These are phyloP conservation scores for Actinia equina DNA, from an alignment of 64 coral and sea anemone genomes.

Conservation along the genomic window DNA sequence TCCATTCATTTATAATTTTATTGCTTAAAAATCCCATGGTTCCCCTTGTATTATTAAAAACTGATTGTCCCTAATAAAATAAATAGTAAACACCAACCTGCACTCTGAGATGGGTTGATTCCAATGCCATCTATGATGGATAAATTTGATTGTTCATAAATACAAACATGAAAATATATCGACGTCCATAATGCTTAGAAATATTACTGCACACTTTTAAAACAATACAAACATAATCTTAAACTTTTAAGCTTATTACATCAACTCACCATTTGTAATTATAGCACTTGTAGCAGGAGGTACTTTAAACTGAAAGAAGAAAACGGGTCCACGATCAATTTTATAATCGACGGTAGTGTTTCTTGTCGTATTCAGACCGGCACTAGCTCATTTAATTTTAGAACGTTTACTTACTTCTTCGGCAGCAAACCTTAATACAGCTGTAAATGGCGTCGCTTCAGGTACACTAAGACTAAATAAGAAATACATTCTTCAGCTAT, in stretches of 20 bases:
- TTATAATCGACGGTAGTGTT: not conserved
- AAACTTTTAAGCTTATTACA: not conserved
- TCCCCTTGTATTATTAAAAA: no score
- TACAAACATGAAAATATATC: not conserved
- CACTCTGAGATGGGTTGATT: conserved; percentile 98
- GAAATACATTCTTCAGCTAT: not conserved
- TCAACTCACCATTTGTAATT: conserved; percentile 94
- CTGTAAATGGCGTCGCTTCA: conserved; percentile 90
- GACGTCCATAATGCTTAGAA: no score
- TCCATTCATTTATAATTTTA: no score
- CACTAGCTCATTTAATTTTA: not conserved
- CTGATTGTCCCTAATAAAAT: not conserved
- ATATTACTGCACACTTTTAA: no score
- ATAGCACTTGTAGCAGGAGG: conserved; percentile 97
- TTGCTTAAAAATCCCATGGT: no score
- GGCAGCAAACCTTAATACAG: conserved; percentile 96
- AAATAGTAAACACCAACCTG: conserved; percentile 64
- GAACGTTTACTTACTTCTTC: conserved; percentile 87
- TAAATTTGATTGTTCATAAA: not conserved
- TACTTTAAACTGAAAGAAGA: conserved; percentile 87
- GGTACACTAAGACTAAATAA: conserved; percentile 88
- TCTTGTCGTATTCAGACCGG: not conserved
- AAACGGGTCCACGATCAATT: not conserved
- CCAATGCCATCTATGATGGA: conserved; percentile 89
- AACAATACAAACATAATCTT: not conserved